Percentiles rank a stretch among this genome's conserved stretches.
These are phyloP conservation scores for Apamea monoglypha DNA, from an alignment of 2,888 invertebrate genomes.

Conservation along the genomic window DNA sequence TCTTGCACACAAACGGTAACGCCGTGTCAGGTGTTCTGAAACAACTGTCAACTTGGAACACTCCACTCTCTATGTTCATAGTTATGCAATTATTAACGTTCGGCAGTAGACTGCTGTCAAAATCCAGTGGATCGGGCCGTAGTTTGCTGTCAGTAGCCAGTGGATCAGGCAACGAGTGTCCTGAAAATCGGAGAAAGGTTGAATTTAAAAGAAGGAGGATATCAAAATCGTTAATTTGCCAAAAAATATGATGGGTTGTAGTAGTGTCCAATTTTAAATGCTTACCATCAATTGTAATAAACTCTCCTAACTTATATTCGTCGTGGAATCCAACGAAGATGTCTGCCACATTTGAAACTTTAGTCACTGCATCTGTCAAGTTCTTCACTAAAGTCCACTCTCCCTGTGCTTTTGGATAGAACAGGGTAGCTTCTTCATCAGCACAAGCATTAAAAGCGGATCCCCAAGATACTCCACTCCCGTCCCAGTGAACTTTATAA, in stretches of 20 bases:
- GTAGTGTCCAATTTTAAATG: neutral
- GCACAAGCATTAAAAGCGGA: slow-evolving; percentile 70
- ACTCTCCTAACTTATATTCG: slow-evolving; percentile 71
- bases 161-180: slow-evolving; percentile 39
- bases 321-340: slow-evolving; percentile 74
- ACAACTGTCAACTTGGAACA: slow-evolving; percentile 41
- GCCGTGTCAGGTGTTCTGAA: neutral
- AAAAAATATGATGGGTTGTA: neutral
- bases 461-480: slow-evolving; percentile 63
- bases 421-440: slow-evolving; percentile 72
- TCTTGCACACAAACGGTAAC: slow-evolving; percentile 65
- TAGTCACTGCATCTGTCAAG: slow-evolving; percentile 48
- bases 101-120: no score
- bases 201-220: neutral
- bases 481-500: slow-evolving; percentile 74
- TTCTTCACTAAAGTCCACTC: slow-evolving; percentile 73
- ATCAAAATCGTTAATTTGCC: neutral
- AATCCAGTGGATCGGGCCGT: neutral
- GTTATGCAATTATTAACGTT: slow-evolving; percentile 35
- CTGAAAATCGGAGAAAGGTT: slow-evolving; percentile 24
- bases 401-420: slow-evolving; percentile 68
- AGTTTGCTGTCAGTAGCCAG: neutral
- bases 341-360: slow-evolving; percentile 62
- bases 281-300: slow-evolving; percentile 75
- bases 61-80: slow-evolving; percentile 59